phyloP scores from a whole-genome alignment of 1,140 invertebrate genomes.

The Euura lappo region DNA sequence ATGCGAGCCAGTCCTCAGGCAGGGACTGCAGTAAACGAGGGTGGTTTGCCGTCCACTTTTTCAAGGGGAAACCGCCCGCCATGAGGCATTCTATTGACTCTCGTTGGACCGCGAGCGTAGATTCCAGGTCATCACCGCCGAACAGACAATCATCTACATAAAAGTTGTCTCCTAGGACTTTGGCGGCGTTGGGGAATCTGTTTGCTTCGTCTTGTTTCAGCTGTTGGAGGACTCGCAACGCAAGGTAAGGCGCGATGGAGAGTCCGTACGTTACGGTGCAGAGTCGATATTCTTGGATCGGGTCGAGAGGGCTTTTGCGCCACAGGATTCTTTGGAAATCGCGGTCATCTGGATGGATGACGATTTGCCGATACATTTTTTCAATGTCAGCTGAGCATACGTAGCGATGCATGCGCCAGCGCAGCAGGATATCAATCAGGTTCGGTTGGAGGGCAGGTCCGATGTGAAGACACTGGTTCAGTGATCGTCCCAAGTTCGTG shows the following conservation, averaged over 20 bases:
- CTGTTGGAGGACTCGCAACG: constrained; percentile 20
- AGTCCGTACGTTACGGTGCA: constrained; percentile 51
- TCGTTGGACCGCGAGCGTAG: background rate
- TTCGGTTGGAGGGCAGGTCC: constrained; percentile 15
- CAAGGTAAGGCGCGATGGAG: constrained; percentile 36
- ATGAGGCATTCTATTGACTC: background rate
- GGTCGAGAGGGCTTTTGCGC: constrained; percentile 18
- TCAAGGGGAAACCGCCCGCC: background rate
- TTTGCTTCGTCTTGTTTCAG: constrained; percentile 14
- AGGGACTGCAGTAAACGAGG: background rate
- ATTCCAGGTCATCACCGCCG: background rate
- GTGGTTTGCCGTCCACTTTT: background rate
- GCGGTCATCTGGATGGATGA: constrained; percentile 31
- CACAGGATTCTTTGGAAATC: constrained; percentile 46
- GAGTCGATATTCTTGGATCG: constrained; percentile 34
- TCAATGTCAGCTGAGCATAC: constrained; percentile 38
- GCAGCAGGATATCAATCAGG: constrained; percentile 15
- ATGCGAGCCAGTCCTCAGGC: no score
- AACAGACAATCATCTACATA: background rate
- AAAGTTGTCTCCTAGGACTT: background rate
- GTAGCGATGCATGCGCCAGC: constrained; percentile 18
- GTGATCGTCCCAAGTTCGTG: constrained; percentile 5
- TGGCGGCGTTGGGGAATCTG: constrained; percentile 30
- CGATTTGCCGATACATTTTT: constrained; percentile 49
- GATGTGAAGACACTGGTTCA: constrained; percentile 17